These are phyloP conservation scores for Hirundichthys speculiger DNA, from an alignment of 2,113 vertebrate genomes.

Conservation along the genomic window DNA sequence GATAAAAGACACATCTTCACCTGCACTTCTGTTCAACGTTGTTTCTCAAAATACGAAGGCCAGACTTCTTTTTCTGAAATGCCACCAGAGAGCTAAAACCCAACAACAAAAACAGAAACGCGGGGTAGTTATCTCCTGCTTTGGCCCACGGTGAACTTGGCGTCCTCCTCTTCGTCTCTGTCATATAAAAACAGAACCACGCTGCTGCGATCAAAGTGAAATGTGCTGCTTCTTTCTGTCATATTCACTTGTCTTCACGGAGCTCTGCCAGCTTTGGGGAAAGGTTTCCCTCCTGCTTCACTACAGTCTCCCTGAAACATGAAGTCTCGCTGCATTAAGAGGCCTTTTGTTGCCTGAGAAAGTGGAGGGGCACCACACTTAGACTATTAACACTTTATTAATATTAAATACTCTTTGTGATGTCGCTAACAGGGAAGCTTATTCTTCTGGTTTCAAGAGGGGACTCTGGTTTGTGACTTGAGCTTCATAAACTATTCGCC, in stretches of 20 bases:
- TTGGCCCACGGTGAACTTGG: conserved; percentile 4
- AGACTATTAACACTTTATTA: background rate
- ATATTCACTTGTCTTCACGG: background rate
- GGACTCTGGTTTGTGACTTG: conserved; percentile 3
- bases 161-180: background rate
- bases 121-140: background rate
- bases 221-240: background rate
- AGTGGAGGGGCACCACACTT: background rate
- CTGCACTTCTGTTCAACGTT: no score
- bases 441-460: conserved; percentile 1
- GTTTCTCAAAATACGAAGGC: no score
- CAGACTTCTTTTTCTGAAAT: no score
- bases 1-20: no score
- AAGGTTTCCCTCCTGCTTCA: background rate
- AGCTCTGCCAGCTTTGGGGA: background rate
- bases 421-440: conserved; percentile 6
- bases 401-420: background rate
- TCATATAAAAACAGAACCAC: conserved; percentile 1
- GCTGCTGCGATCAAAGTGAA: conserved; percentile 4
- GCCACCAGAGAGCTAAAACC: no score
- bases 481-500: conserved; percentile 6
- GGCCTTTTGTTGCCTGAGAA: background rate
- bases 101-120: no score
- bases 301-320: background rate
- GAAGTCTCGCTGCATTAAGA: background rate